These are phyloP conservation scores for roundworm (Caenorhabditis elegans) DNA, from an alignment of 1,140 invertebrate species.

Conservation along the genomic window DNA sequence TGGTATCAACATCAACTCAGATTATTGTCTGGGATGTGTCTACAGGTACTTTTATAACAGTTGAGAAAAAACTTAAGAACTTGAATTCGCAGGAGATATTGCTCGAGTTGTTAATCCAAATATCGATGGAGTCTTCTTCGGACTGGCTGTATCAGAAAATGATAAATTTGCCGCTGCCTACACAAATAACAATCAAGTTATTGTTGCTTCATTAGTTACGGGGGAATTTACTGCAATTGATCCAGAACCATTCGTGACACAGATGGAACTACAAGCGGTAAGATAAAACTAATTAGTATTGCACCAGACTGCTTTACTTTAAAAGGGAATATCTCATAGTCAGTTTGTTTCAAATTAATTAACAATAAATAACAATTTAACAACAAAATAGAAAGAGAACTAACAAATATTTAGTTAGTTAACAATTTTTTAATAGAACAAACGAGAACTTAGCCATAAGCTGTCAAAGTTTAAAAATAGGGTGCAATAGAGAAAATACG, in stretches of 20 bases:
- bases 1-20: conserved; percentile 85
- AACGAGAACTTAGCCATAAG: too few species aligned
- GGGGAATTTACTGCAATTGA: conserved; percentile 68
- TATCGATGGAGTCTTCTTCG: conserved; percentile 83
- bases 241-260: conserved; percentile 54
- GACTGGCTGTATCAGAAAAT: conserved; percentile 86
- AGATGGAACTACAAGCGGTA: conserved; percentile 50
- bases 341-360: too few species aligned
- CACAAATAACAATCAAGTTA: conserved; percentile 89
- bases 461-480: too few species aligned
- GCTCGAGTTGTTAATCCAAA: conserved; percentile 86
- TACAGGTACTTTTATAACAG: conserved; percentile 68
- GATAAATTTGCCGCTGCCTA: conserved; percentile 93
- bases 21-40: conserved; percentile 88
- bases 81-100: conserved; percentile 75
- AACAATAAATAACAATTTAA: too few species aligned
- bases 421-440: too few species aligned
- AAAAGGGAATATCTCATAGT: too few species aligned
- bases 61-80: too few species aligned
- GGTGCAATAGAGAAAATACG: too few species aligned
- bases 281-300: too few species aligned
- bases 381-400: too few species aligned
- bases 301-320: too few species aligned
- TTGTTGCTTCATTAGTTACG: conserved; percentile 78
- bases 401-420: too few species aligned